Percentiles rank a stretch among this genome's conserved stretches.
These are phyloP conservation scores for Geotrupes spiniger DNA, from an alignment of 2,888 invertebrate genomes.

Conservation along the genomic window DNA sequence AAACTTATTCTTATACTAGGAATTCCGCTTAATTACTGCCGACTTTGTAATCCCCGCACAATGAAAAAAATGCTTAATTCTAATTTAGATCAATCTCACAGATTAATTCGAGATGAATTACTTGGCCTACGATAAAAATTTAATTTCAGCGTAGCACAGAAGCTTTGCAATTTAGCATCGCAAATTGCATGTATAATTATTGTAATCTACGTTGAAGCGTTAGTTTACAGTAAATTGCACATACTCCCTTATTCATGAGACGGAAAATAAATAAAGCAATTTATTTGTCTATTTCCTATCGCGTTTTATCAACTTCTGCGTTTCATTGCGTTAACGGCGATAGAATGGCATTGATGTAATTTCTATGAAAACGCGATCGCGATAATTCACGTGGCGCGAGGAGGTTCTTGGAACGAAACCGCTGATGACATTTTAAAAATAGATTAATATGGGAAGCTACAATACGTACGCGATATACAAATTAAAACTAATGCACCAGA, in stretches of 20 bases:
- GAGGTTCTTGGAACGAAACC: too few relatives aligned
- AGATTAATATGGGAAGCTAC: too few relatives aligned
- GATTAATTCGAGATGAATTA: slow-evolving; percentile 31
- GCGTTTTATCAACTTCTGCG: not conserved
- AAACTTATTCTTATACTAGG: not conserved
- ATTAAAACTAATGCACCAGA: too few relatives aligned
- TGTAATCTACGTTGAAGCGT: slow-evolving; percentile 10
- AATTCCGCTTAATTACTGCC: not conserved
- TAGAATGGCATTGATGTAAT: not conserved
- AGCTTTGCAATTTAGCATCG: slow-evolving; percentile 28
- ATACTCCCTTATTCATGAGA: slow-evolving; percentile 1
- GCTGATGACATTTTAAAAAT: too few relatives aligned
- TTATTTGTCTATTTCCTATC: not conserved
- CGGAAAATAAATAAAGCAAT: not conserved
- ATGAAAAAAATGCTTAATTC: slow-evolving; percentile 25
- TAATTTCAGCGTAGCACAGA: slow-evolving; percentile 30
- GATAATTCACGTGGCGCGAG: too few relatives aligned
- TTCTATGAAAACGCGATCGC: too few relatives aligned
- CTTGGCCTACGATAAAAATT: slow-evolving; percentile 30
- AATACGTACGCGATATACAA: too few relatives aligned
- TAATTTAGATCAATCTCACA: slow-evolving; percentile 30
- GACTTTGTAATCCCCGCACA: slow-evolving; percentile 7
- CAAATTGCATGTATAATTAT: slow-evolving; percentile 25
- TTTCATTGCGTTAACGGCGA: too few relatives aligned
- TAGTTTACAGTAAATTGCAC: slow-evolving; percentile 10